These are phyloP conservation scores for Drosophila meridionalis DNA, from an alignment of 2,888 invertebrate genomes.

Conservation along the genomic window DNA sequence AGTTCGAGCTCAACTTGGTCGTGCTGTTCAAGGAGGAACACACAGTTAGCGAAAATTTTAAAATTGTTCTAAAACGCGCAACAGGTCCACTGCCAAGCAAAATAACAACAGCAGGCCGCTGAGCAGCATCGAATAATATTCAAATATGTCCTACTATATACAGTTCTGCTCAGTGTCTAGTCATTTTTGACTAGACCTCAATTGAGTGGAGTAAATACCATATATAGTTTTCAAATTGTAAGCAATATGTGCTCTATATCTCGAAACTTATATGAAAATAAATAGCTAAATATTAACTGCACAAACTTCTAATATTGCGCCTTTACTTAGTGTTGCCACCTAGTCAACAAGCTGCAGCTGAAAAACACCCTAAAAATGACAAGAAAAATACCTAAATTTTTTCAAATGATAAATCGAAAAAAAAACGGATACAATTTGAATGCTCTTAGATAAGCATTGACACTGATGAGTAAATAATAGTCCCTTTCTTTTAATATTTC, in stretches of 20 bases:
- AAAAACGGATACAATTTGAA: slow-evolving; percentile 3
- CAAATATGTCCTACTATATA: slow-evolving; percentile 1
- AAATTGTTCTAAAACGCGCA: slow-evolving; percentile 78
- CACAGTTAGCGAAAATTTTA: slow-evolving; percentile 97
- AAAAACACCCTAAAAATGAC: slow-evolving; percentile 20
- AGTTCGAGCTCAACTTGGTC: slow-evolving; percentile 97
- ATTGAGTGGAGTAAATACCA: background rate
- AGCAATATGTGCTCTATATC: background rate
- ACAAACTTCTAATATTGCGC: background rate
- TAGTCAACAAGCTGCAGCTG: background rate
- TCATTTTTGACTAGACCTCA: background rate
- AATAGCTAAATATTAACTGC: background rate
- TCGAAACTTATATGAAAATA: slow-evolving; percentile 1
- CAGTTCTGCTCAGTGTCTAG: background rate
- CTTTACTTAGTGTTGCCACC: slow-evolving; percentile 18
- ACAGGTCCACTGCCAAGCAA: slow-evolving; percentile 49
- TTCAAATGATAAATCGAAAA: background rate
- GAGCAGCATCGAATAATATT: slow-evolving; percentile 10
- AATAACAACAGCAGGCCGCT: slow-evolving; percentile 58
- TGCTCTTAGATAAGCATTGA: background rate
- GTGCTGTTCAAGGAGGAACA: slow-evolving; percentile 97
- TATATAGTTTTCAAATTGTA: background rate
- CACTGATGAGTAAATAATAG: background rate
- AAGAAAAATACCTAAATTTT: background rate
- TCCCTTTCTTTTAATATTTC: background rate